Conservation (phyloP, 2,888 invertebrate genomes). For the Dorcus hopei region DNA sequence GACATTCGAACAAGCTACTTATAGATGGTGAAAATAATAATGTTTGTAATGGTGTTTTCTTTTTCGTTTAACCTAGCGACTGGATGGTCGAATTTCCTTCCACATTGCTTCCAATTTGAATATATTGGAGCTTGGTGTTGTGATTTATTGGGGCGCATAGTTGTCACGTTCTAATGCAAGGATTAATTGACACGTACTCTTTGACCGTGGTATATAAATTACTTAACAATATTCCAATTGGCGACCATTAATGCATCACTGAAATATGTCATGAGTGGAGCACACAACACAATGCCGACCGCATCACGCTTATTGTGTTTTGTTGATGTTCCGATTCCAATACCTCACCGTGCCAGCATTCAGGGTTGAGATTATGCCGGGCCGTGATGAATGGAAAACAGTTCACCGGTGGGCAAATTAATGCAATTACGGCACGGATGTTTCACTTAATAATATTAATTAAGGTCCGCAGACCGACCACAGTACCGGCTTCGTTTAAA, state of each 20-base stretch:
- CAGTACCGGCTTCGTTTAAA: too few relatives aligned
- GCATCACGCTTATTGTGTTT: slow-evolving; percentile 8
- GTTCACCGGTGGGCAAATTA: background rate
- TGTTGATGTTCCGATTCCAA: background rate
- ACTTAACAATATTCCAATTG: slow-evolving; percentile 26
- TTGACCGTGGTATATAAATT: slow-evolving; percentile 23
- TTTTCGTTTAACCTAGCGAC: too few relatives aligned
- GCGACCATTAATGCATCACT: slow-evolving; percentile 21
- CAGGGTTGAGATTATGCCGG: too few relatives aligned
- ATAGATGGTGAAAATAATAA: too few relatives aligned
- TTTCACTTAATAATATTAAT: background rate
- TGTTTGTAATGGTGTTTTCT: too few relatives aligned
- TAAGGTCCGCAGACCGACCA: background rate
- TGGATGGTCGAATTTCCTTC: too few relatives aligned
- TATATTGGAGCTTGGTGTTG: background rate
- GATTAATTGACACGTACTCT: slow-evolving; percentile 16
- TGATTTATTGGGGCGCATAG: background rate
- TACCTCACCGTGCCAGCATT: too few relatives aligned
- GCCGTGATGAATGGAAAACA: background rate
- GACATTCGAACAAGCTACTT: too few relatives aligned
- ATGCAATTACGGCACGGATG: background rate
- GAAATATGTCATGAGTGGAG: slow-evolving; percentile 24
- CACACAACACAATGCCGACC: slow-evolving; percentile 12
- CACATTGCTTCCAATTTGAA: too few relatives aligned
- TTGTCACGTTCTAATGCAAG: background rate